Percentiles rank a stretch among this genome's conserved stretches.
phyloP scores from a whole-genome alignment of 2,888 invertebrate species.

The Drosophila atripex region DNA sequence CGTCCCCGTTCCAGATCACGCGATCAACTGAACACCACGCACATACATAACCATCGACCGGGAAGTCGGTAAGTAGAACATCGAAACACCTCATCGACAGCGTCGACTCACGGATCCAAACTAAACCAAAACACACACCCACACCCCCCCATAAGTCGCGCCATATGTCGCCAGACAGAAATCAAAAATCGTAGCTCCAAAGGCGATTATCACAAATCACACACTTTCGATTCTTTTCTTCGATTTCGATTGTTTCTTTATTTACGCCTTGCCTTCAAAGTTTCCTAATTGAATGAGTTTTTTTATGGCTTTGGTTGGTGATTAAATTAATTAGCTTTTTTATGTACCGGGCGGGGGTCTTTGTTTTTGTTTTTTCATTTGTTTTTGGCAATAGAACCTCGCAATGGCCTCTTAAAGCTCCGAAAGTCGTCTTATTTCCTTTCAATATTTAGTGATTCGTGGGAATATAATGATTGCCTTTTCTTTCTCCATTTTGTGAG shows the following conservation, averaged over 20 bases:
- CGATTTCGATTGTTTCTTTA: conserved; percentile 2
- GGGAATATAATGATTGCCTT: neutral
- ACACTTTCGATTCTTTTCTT: conserved; percentile 62
- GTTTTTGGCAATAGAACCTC: conserved; percentile 1
- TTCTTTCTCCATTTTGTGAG: neutral
- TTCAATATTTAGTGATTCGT: neutral
- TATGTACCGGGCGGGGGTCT: neutral
- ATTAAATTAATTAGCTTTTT: conserved; percentile 25
- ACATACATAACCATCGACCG: conserved; percentile 86
- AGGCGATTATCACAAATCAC: conserved; percentile 37
- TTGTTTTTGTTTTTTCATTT: too few relatives aligned
- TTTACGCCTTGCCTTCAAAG: conserved; percentile 9
- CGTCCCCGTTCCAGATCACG: conserved; percentile 92
- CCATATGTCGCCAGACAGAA: conserved; percentile 9
- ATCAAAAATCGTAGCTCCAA: conserved; percentile 6
- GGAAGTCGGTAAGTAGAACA: conserved; percentile 88
- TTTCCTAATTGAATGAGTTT: conserved; percentile 19
- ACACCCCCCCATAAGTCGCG: conserved; percentile 12
- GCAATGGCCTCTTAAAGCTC: neutral
- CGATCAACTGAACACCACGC: conserved; percentile 85
- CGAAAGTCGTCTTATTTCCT: neutral
- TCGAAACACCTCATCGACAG: conserved; percentile 2
- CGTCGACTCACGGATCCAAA: conserved; percentile 15
- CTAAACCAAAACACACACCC: conserved; percentile 10
- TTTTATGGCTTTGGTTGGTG: conserved; percentile 13